Evolutionary conservation across 2,113 vertebrate genomes (phyloP).

Genomic region (Piprites chloris): DNA sequence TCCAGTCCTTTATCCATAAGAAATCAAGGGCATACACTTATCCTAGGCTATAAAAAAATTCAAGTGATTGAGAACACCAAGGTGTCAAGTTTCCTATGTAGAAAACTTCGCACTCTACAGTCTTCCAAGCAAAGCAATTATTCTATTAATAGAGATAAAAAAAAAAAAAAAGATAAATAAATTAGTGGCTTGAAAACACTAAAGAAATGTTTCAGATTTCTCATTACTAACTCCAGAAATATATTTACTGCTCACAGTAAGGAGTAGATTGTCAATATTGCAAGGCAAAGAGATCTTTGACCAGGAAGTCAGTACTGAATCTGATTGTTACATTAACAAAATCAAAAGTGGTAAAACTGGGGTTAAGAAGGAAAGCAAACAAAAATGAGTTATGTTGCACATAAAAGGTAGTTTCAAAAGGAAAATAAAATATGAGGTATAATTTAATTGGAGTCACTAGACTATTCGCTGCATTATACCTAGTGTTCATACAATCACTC

Average conservation of each 20-base stretch:
- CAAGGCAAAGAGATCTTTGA: background rate
- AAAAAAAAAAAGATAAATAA: background rate
- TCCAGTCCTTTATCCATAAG: background rate
- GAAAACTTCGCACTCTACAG: background rate
- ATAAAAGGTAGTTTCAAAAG: background rate
- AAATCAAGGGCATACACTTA: background rate
- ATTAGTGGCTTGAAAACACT: background rate
- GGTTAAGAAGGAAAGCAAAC: background rate
- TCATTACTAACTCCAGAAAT: background rate
- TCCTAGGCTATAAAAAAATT: background rate
- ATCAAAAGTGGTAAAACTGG: background rate
- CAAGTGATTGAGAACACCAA: background rate
- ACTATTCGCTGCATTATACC: background rate
- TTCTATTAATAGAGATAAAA: background rate
- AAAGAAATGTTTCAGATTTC: background rate
- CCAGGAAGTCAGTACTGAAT: background rate
- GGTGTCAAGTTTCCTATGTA: background rate
- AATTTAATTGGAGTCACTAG: slow-evolving; percentile 19
- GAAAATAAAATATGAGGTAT: background rate
- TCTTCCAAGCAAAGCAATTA: background rate
- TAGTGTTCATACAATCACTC: background rate
- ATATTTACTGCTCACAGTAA: background rate
- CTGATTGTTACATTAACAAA: background rate
- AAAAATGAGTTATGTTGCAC: background rate
- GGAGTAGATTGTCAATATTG: background rate